These are phyloP conservation scores for Hirtodrosophila duncani DNA, from an alignment of 2,888 invertebrate genomes.

Conservation along the genomic window DNA sequence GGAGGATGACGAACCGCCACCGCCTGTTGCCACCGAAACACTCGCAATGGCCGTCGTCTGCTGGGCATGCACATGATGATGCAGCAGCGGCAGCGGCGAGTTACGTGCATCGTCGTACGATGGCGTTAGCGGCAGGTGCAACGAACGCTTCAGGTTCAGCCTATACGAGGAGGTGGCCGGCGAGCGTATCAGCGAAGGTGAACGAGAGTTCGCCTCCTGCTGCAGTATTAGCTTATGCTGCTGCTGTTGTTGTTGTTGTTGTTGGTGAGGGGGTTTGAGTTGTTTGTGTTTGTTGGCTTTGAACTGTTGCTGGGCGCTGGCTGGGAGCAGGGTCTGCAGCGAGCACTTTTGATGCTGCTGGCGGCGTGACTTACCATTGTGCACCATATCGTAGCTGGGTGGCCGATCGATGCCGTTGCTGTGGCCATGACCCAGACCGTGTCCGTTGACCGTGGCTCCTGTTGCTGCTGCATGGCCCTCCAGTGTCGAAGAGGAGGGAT, in stretches of 20 bases:
- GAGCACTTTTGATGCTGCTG: conserved; percentile 76
- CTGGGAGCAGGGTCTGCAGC: conserved; percentile 74
- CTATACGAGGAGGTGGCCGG: conserved; percentile 75
- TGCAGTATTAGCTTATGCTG: conserved; percentile 49
- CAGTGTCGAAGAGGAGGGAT: conserved; percentile 76
- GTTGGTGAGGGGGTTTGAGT: conserved; percentile 52
- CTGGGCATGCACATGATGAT: conserved; percentile 69
- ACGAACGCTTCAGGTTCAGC: conserved; percentile 73
- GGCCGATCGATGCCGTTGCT: conserved; percentile 63
- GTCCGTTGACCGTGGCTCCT: conserved; percentile 44
- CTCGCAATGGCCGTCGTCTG: conserved; percentile 61
- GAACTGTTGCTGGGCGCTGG: conserved; percentile 72
- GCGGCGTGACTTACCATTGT: conserved; percentile 79
- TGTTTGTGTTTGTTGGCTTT: conserved; percentile 72
- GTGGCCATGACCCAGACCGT: conserved; percentile 24
- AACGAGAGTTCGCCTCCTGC: conserved; percentile 35
- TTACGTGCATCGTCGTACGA: conserved; percentile 76
- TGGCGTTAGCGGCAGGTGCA: conserved; percentile 77
- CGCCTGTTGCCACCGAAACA: conserved; percentile 56
- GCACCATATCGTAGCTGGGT: conserved; percentile 79
- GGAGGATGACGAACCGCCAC: conserved; percentile 47
- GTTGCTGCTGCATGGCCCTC: conserved; percentile 74
- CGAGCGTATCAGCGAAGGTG: conserved; percentile 57
- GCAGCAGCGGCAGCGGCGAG: conserved; percentile 77
- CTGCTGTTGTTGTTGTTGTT: conserved; percentile 41